Base-by-base conservation (phyloP, 2,113 vertebrate species). In the Siphamia tubifer region DNA sequence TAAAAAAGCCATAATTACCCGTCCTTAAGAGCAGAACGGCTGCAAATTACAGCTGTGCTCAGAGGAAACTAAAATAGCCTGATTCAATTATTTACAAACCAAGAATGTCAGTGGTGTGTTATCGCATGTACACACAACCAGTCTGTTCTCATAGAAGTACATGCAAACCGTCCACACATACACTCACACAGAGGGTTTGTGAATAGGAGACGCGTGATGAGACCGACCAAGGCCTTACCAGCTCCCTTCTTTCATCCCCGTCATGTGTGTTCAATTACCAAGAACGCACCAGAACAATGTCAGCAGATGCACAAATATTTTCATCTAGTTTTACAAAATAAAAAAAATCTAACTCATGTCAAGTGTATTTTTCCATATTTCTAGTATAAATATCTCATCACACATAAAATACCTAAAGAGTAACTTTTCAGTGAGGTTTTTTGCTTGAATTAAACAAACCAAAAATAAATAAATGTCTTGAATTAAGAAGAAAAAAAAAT, bases 41-140 rank as follows among this genome's bases (percentile, higher is more conserved):
- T 79, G 74, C 75, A 87, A 87, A 87, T 91, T 87, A 85, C 84
- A 83, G 76, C 83, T 87, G 70, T 12, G 36, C 72, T 76, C 49
- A 34, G 36, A 76, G 66, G 35, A 61, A 65, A 75, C 85, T 73
- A 64, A 91, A 91, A 90, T 87, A 90, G 85, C 61, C 63, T 69
- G 72, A 89, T 91, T 88, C 71, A 89, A 79, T 92, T 86, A 87
- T 86, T 89, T 74, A 78, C 68, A 79, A 81, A 74, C 71, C 77
- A 75, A 86, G 77, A 84, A 87, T 79, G 81, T 69, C 67, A 65
- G 54, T 62, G 52, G 58, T 81, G 79, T 79, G 63, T 79, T 85
- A 71, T 84, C 65, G 9, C 49, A 53, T 45, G 66, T 10, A 40
- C 31, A 23, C 17, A n/a, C n/a, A n/a, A n/a, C n/a, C n/a, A n/a